Conservation (phyloP, 2,113 vertebrate species). For the Zosterops borbonicus region DNA sequence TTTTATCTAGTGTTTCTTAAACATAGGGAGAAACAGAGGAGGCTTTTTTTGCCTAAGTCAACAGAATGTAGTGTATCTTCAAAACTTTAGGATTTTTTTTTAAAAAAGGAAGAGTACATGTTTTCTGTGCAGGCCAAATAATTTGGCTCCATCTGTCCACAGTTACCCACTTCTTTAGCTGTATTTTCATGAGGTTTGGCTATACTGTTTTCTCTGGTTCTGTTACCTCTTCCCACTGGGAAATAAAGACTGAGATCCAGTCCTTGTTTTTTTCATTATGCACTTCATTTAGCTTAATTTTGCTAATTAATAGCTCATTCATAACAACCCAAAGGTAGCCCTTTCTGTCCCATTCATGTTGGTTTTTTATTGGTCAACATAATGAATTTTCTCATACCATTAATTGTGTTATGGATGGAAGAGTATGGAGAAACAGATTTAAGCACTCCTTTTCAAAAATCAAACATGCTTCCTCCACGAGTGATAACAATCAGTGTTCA, state of each 20-base stretch:
- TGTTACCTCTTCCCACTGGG: background rate
- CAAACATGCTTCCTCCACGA: background rate
- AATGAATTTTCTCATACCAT: background rate
- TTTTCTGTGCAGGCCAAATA: background rate
- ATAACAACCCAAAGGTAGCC: background rate
- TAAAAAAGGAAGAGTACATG: fast-evolving
- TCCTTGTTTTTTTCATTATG: background rate
- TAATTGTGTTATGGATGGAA: background rate
- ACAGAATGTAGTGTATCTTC: background rate
- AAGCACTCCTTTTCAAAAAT: background rate
- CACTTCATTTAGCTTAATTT: background rate
- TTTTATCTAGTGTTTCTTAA: background rate
- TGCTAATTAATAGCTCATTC: background rate
- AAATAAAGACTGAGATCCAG: background rate
- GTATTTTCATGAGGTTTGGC: background rate
- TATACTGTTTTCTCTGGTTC: background rate
- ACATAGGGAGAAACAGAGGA: background rate
- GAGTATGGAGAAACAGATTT: background rate
- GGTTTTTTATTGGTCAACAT: background rate
- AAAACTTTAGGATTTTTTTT: background rate
- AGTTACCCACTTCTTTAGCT: background rate
- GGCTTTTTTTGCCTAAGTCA: background rate
- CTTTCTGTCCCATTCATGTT: background rate
- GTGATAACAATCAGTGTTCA: background rate
- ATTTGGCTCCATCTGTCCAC: background rate